phyloP scores from a whole-genome alignment of 2,888 invertebrate genomes.

The Altica lythri region DNA sequence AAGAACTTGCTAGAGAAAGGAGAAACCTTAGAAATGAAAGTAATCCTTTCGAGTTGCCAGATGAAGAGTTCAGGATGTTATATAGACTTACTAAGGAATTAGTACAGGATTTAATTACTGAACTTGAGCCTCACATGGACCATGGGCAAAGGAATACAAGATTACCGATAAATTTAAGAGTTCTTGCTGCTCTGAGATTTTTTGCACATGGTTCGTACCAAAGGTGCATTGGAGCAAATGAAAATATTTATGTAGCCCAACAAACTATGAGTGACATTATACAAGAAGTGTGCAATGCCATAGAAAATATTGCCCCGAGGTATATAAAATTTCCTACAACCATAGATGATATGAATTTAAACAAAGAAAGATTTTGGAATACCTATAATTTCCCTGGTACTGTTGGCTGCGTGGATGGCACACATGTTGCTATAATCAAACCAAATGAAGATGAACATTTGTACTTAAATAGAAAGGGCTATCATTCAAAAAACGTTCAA shows the following conservation, averaged over 20 bases:
- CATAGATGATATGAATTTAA: too few species aligned
- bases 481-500: not conserved
- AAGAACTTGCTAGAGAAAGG: too few species aligned
- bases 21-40: too few species aligned
- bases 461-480: too few species aligned
- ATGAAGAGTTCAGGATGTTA: too few species aligned
- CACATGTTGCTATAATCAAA: too few species aligned
- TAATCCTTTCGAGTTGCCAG: too few species aligned
- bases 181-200: not conserved
- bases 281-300: not conserved
- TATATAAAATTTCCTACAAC: too few species aligned
- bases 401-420: too few species aligned
- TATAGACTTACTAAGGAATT: not conserved
- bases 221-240: not conserved
- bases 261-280: constrained; percentile 2
- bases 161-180: not conserved
- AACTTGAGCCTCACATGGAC: constrained; percentile 8
- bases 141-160: not conserved
- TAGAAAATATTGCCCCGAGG: not conserved
- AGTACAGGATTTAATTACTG: constrained; percentile 2
- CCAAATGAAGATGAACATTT: too few species aligned
- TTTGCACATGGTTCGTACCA: not conserved
- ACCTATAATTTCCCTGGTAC: too few species aligned
- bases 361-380: too few species aligned
- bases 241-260: constrained; percentile 6